Evolutionary conservation across 2,888 invertebrate genomes (phyloP), one percentile per base, ranked within the genome.

Genomic region (Stenodera caucasica): DNA sequence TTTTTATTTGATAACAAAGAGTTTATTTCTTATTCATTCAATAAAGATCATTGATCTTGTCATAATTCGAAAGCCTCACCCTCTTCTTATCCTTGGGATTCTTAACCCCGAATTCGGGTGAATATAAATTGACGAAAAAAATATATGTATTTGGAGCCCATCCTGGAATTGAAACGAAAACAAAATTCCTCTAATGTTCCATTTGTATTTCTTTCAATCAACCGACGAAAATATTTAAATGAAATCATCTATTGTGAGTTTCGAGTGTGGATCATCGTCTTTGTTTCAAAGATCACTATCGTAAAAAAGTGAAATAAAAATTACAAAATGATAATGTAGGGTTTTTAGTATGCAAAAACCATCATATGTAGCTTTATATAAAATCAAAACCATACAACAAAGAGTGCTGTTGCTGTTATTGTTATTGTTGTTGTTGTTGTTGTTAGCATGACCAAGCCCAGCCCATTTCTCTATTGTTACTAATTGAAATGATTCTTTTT

Each of bases 281-380:
- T 45, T 45, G 45, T 45, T 45, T 2, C 7, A 5, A 23, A 45
- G 45, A 45, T 45, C 45, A 11, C 21, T 45, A 45, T 45, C 45
- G 45, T 23, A 14, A 35, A 40, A 21, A 40, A 45, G 21, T 45
- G 1, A n/a, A 45, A 45, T 45, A n/a, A 45, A 37, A 45, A 45
- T 12, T 40, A 18, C 7, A 30, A 45, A 45, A 45, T 45, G 45
- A 45, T 45, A 45, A 45, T 45, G 45, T 45, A 12, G 18, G 6
- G 45, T 23, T 45, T 2, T 45, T 45, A 45, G 45, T 45, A 45
- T 45, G 45, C 45, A 45, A 45, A 30, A 45, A 45, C 45, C 45
- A 45, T 45, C 21, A 45, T 45, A 21, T 18, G 21, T 45, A 45
- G 23, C 45, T 45, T 45, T 45, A 15, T 45, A 40, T 37, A 37